These are phyloP conservation scores for Myrmecophaga tridactyla DNA, from an alignment of 2,113 vertebrate genomes.

Conservation along the genomic window DNA sequence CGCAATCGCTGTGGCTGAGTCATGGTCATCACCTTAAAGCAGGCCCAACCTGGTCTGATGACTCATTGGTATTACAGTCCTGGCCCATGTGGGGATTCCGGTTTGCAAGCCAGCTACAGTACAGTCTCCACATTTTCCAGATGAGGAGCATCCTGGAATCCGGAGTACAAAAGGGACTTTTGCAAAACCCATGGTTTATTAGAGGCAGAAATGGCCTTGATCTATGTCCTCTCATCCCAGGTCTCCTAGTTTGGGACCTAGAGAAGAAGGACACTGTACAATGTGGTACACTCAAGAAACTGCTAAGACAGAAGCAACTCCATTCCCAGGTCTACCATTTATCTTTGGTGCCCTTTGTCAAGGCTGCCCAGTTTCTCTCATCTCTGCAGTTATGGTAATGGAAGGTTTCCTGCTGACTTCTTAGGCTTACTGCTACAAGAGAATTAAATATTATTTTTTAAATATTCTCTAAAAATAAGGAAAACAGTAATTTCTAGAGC, in stretches of 20 bases:
- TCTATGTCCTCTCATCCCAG: not conserved
- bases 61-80: not conserved
- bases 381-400: not conserved
- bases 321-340: not conserved
- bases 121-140: not conserved
- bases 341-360: not conserved
- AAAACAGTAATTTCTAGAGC: slow-evolving; percentile 7
- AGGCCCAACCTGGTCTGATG: not conserved
- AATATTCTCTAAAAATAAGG: slow-evolving; percentile 2
- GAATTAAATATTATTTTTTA: not conserved
- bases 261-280: not conserved
- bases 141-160: not conserved
- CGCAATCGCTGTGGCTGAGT: not conserved
- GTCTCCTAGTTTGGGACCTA: not conserved
- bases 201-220: not conserved
- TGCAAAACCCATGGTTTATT: not conserved
- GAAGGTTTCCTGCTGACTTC: not conserved
- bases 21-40: not conserved
- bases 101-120: not conserved
- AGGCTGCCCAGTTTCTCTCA: not conserved
- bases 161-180: not conserved
- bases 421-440: not conserved
- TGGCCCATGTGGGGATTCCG: not conserved
- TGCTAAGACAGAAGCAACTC: not conserved
- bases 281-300: not conserved